A percentile compares a stretch with the other conserved stretches of the same genome.
phyloP scores from a whole-genome alignment of 2,888 invertebrate genomes.

The Volucella zonaria region DNA sequence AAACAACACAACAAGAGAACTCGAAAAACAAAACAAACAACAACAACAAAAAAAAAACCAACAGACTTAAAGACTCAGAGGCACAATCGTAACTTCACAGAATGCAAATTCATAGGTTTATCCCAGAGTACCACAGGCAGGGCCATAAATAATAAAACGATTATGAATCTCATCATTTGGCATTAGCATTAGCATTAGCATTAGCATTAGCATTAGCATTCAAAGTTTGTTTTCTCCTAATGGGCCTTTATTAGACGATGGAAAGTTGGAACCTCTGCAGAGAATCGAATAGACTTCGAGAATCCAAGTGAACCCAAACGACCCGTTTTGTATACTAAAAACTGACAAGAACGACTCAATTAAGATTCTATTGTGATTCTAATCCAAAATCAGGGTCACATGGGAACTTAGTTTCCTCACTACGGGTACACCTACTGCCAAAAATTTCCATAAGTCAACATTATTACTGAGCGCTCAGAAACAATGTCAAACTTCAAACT shows the following conservation, averaged over 20 bases:
- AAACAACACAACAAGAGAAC: constrained; percentile 12
- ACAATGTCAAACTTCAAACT: constrained; percentile 26
- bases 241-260: constrained; percentile 51
- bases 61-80: not conserved
- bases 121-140: constrained; percentile 28
- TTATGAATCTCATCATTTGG: constrained; percentile 36
- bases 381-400: constrained; percentile 21
- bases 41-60: not conserved
- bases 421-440: constrained; percentile 43
- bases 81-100: not conserved
- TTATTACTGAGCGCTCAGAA: constrained; percentile 20
- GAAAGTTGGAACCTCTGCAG: constrained; percentile 8
- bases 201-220: constrained; percentile 65
- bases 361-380: constrained; percentile 69
- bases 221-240: constrained; percentile 52
- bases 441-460: constrained; percentile 46
- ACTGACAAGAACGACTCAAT: constrained; percentile 39
- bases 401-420: not conserved
- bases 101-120: constrained; percentile 60
- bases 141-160: constrained; percentile 59
- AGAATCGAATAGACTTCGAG: constrained; percentile 1
- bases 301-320: constrained; percentile 8
- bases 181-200: constrained; percentile 59
- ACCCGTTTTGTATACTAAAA: too few relatives aligned
- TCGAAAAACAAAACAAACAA: not conserved